Percentiles rank a stretch among this genome's conserved stretches.
These are phyloP conservation scores for Colostygia pectinataria DNA, from an alignment of 2,888 invertebrate species.

Conservation along the genomic window DNA sequence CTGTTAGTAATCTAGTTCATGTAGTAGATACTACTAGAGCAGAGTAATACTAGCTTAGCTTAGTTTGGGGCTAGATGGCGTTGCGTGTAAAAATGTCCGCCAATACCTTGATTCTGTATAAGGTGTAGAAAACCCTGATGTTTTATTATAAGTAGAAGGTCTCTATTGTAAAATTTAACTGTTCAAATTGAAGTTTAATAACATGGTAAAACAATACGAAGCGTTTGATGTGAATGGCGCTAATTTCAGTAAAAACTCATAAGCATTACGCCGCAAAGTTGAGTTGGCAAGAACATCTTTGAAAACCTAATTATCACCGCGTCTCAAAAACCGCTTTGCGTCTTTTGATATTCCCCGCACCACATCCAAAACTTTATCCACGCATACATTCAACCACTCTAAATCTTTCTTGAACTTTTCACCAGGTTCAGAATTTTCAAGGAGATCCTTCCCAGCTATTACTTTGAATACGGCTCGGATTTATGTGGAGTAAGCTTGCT, in stretches of 20 bases:
- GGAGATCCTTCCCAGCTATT: conserved; percentile 33
- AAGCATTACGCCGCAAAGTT: not conserved
- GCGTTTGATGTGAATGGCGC: too few relatives aligned
- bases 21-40: too few relatives aligned
- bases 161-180: too few relatives aligned
- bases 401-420: conserved; percentile 41
- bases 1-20: too few relatives aligned
- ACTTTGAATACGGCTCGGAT: conserved; percentile 44
- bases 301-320: conserved; percentile 14
- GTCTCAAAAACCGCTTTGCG: conserved; percentile 17
- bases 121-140: too few relatives aligned
- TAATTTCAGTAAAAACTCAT: too few relatives aligned
- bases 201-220: not conserved
- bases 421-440: conserved; percentile 37
- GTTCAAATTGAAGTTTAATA: too few relatives aligned
- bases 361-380: conserved; percentile 35
- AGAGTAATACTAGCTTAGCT: too few relatives aligned
- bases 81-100: too few relatives aligned
- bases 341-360: conserved; percentile 26
- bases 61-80: too few relatives aligned
- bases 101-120: too few relatives aligned
- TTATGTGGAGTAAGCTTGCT: conserved; percentile 63
- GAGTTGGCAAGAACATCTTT: conserved; percentile 10
- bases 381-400: conserved; percentile 32
- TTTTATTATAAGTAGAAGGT: too few relatives aligned